Conservation (phyloP, 2,888 invertebrate species). For the Clostera curtula region DNA sequence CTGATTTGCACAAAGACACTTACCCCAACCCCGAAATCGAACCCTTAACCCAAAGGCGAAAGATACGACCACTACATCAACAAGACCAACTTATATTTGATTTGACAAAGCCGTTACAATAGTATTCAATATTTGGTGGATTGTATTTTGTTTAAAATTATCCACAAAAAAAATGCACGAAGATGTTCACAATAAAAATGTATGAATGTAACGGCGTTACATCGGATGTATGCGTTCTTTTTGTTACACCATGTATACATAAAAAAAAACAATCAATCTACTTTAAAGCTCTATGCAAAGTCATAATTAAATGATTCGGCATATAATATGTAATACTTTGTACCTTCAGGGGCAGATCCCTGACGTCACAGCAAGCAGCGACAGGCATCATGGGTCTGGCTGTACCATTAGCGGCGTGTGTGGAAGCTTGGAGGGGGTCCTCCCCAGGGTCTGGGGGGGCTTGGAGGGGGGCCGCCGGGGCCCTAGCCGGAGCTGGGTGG, state of each 20-base stretch:
- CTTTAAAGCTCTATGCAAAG: background rate
- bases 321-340: background rate
- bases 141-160: too few species aligned
- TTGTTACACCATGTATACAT: background rate
- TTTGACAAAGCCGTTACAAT: too few species aligned
- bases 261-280: too few species aligned
- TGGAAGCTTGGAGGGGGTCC: conserved; percentile 78
- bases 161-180: too few species aligned
- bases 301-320: background rate
- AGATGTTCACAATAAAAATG: too few species aligned
- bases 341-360: conserved; percentile 88
- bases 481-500: conserved; percentile 43
- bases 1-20: too few species aligned
- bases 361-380: conserved; percentile 93
- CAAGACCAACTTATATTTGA: too few species aligned
- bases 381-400: conserved; percentile 90
- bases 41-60: too few species aligned
- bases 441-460: conserved; percentile 65
- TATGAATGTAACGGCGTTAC: too few species aligned
- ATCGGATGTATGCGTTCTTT: background rate
- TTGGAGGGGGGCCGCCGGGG: conserved; percentile 26
- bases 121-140: too few species aligned
- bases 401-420: conserved; percentile 91
- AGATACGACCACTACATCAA: too few species aligned
- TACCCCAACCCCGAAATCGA: too few species aligned